Evolutionary conservation across 2,888 invertebrate genomes (phyloP).

Genomic region (Pollenia griseotomentosa): DNA sequence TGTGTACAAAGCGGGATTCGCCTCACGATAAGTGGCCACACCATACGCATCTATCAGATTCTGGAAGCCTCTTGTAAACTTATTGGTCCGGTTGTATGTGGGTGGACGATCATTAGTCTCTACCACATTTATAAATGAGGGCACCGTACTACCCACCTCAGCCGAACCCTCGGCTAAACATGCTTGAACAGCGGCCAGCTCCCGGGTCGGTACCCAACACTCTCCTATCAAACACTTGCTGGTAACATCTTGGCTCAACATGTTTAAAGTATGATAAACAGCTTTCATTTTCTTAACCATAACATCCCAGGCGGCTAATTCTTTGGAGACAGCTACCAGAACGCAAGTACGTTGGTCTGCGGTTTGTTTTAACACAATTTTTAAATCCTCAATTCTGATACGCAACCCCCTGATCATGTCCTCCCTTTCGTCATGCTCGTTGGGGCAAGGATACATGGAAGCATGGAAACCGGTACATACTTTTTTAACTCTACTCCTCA

Average conservation of each 20-base stretch:
- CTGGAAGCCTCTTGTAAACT: constrained; percentile 97
- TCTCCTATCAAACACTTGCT: constrained; percentile 96
- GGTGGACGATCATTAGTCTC: constrained; percentile 93
- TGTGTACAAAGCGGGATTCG: constrained; percentile 95
- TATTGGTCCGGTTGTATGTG: constrained; percentile 96
- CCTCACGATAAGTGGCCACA: constrained; percentile 95
- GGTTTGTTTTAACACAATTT: constrained; percentile 91
- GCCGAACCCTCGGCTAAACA: constrained; percentile 92
- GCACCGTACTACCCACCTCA: constrained; percentile 94
- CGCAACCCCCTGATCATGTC: constrained; percentile 96
- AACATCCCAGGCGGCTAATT: constrained; percentile 92
- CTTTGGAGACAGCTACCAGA: constrained; percentile 91
- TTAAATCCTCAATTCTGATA: constrained; percentile 93
- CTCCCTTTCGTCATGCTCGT: constrained; percentile 90
- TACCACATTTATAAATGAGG: constrained; percentile 96
- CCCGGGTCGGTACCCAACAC: constrained; percentile 93
- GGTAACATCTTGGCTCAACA: constrained; percentile 96
- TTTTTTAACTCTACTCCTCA: constrained; percentile 93
- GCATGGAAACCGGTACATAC: constrained; percentile 95
- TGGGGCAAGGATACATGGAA: constrained; percentile 94
- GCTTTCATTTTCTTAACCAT: constrained; percentile 96
- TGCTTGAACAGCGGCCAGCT: constrained; percentile 91
- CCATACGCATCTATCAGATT: constrained; percentile 97
- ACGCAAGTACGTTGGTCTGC: constrained; percentile 94
- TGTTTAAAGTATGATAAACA: constrained; percentile 96